These are phyloP conservation scores for Tetragonisca angustula DNA, from an alignment of 2,888 invertebrate genomes.

Conservation along the genomic window DNA sequence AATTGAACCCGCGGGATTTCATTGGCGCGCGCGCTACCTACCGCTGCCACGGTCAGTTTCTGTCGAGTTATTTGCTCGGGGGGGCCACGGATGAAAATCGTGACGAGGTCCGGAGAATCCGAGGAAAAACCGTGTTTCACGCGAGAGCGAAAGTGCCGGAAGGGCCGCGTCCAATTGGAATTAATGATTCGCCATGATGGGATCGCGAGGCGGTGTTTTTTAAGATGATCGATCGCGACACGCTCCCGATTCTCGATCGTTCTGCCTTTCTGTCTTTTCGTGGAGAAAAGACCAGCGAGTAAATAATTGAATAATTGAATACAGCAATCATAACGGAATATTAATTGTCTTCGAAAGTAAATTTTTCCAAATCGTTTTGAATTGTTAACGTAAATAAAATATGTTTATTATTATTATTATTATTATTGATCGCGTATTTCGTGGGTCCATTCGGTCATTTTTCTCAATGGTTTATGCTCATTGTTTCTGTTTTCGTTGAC, in stretches of 20 bases:
- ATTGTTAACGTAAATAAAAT: too few species aligned
- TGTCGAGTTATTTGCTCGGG: conserved; percentile 58
- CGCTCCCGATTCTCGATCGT: not conserved
- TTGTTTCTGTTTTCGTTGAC: conserved; percentile 13
- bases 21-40: conserved; percentile 63
- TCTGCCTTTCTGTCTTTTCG: not conserved
- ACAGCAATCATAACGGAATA: not conserved
- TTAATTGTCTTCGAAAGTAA: not conserved
- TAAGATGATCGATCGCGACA: conserved; percentile 1
- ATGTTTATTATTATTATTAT: too few species aligned
- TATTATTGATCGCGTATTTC: too few species aligned
- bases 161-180: conserved; percentile 16
- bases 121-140: conserved; percentile 32
- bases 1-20: conserved; percentile 70
- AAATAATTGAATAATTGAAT: too few species aligned
- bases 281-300: not conserved
- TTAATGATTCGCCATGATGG: conserved; percentile 21
- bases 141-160: conserved; percentile 48
- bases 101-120: conserved; percentile 12
- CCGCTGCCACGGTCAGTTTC: conserved; percentile 62
- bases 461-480: not conserved
- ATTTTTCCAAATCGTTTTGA: not conserved
- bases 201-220: not conserved
- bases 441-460: not conserved
- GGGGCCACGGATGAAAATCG: conserved; percentile 54